Conservation (phyloP, 2,888 invertebrate genomes). For the Eueremaeus valkanovi region DNA sequence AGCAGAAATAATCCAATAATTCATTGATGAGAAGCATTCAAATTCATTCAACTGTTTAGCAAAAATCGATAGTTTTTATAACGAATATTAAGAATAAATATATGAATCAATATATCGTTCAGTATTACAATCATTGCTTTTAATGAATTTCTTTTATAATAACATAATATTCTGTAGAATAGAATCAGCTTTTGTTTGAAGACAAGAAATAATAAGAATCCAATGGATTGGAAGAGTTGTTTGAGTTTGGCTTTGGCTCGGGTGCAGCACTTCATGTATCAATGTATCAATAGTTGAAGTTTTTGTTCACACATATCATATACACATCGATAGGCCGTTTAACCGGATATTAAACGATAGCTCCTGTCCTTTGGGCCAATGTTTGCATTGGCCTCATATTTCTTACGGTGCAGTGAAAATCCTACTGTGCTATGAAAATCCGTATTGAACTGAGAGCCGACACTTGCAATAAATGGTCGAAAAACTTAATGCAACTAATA, state of each 20-base stretch:
- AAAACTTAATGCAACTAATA: slow-evolving; percentile 9
- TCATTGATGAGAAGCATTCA: background rate
- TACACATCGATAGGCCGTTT: slow-evolving; percentile 14
- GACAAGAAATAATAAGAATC: background rate
- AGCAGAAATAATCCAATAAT: background rate
- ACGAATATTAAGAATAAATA: no score
- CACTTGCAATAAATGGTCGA: slow-evolving; percentile 8
- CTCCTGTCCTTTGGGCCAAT: slow-evolving; percentile 3
- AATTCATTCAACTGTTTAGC: background rate
- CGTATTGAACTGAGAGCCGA: background rate
- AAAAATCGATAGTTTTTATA: background rate
- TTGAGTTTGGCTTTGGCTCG: background rate
- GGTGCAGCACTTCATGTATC: slow-evolving; percentile 27
- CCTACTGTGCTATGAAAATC: background rate
- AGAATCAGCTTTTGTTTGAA: background rate
- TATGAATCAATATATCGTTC: no score
- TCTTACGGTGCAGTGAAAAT: background rate
- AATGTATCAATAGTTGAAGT: slow-evolving; percentile 31
- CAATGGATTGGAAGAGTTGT: background rate
- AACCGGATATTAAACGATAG: slow-evolving; percentile 32
- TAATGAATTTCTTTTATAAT: no score
- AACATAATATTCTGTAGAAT: no score
- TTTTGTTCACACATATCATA: slow-evolving; percentile 14
- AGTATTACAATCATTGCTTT: no score
- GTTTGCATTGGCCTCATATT: slow-evolving; percentile 28